These are phyloP conservation scores for Sinelater perroti DNA, from an alignment of 2,888 invertebrate species.

Conservation along the genomic window DNA sequence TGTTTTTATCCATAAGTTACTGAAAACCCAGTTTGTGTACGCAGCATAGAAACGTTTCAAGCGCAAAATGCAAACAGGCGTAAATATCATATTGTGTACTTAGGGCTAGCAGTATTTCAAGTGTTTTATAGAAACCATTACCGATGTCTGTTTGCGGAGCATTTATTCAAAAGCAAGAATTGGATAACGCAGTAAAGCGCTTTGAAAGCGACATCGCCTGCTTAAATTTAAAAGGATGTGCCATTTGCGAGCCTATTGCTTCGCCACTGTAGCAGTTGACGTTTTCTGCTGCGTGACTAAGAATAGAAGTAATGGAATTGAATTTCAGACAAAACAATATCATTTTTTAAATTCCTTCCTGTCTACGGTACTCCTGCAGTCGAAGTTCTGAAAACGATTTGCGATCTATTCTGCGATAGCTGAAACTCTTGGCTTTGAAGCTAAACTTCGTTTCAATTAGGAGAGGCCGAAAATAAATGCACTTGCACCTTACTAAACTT, in stretches of 20 bases:
- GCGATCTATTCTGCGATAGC: conserved; percentile 21
- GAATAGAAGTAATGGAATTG: conserved; percentile 36
- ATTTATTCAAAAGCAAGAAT: no score
- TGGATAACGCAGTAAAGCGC: conserved; percentile 1
- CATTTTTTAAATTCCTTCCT: conserved; percentile 32
- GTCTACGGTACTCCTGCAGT: conserved; percentile 27
- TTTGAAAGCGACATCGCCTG: conserved; percentile 9
- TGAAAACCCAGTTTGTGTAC: no score
- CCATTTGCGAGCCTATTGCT: conserved; percentile 22
- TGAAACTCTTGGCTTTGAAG: conserved; percentile 12
- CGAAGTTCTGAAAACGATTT: conserved; percentile 28
- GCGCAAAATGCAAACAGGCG: no score
- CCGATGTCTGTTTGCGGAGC: no score
- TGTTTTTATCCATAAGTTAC: no score
- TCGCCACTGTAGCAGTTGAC: conserved; percentile 22
- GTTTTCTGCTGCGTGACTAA: conserved; percentile 26
- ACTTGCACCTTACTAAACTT: conserved; percentile 27
- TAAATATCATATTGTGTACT: no score
- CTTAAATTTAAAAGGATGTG: conserved; percentile 21
- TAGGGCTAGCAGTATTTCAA: no score
- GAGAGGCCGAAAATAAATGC: conserved; percentile 25
- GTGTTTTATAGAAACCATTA: no score
- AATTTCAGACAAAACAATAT: conserved; percentile 34
- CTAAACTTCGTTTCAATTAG: conserved; percentile 24
- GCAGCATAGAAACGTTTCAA: no score